Evolutionary conservation across 2,113 vertebrate species (phyloP).

Genomic region (Mesocricetus auratus): DNA sequence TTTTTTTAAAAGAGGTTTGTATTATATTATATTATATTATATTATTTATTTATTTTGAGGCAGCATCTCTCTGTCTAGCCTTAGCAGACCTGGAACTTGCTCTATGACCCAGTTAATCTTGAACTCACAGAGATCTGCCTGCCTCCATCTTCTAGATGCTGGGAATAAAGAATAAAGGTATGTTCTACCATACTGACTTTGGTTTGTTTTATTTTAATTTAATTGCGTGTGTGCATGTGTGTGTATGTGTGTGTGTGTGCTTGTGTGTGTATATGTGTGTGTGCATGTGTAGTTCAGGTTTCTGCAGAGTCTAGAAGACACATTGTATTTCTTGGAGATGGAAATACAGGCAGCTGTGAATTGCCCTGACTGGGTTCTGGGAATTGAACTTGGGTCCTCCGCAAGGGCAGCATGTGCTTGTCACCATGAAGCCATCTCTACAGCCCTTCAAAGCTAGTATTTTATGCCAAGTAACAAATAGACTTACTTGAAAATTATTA

Average conservation of each 20-base stretch:
- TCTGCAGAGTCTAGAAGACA: background rate
- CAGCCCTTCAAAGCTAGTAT: background rate
- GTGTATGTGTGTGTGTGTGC: background rate
- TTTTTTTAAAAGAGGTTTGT: background rate
- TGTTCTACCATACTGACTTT: too few relatives aligned
- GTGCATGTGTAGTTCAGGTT: background rate
- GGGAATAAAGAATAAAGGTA: background rate
- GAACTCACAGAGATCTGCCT: background rate
- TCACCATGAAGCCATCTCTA: background rate
- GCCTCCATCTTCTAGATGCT: background rate
- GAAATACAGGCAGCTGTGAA: background rate
- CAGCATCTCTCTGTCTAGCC: background rate
- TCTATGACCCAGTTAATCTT: background rate
- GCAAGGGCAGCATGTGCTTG: background rate
- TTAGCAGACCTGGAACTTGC: background rate
- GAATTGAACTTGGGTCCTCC: background rate
- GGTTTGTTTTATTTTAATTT: background rate
- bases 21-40: too few relatives aligned
- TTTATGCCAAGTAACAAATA: background rate
- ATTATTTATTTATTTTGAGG: background rate
- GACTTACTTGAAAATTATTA: background rate
- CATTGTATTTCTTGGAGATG: background rate
- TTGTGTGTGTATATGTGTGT: background rate
- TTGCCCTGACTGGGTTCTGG: background rate
- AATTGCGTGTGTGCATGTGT: background rate